Conservation (phyloP, 2,797 vertebrate genomes). For the Sandelia bainsii region DNA sequence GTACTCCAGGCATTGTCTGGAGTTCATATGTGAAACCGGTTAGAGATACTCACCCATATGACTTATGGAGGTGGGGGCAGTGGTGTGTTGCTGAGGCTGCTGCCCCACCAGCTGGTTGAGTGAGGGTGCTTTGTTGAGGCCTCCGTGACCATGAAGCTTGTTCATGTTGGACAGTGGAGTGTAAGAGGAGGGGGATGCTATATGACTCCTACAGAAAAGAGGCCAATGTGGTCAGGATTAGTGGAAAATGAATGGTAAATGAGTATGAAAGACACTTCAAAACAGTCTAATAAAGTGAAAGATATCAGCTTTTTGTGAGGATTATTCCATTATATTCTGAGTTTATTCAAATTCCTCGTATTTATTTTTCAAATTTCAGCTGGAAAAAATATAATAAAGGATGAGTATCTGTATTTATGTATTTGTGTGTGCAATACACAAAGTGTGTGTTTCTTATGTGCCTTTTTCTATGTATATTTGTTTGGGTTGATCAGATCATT, state of each 20-base stretch:
- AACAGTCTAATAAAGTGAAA: not conserved
- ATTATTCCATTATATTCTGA: not conserved
- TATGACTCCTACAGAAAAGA: conserved; percentile 83
- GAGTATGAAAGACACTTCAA: not conserved
- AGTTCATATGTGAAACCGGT: too few species aligned
- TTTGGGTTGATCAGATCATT: not conserved
- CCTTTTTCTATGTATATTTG: conserved; percentile 1
- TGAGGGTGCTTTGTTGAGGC: conserved; percentile 89
- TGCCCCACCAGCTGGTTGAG: conserved; percentile 95
- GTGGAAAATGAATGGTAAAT: conserved; percentile 3
- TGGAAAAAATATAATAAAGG: too few species aligned
- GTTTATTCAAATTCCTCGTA: not conserved
- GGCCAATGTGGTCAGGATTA: conserved; percentile 17
- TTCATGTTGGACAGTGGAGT: conserved; percentile 92
- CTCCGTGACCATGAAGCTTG: conserved; percentile 87
- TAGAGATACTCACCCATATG: conserved; percentile 89
- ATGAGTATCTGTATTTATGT: not conserved
- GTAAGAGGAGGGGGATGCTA: conserved; percentile 88
- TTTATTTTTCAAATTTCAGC: not conserved
- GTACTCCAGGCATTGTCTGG: too few species aligned
- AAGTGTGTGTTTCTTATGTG: not conserved
- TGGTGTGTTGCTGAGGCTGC: conserved; percentile 86
- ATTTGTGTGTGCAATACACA: not conserved
- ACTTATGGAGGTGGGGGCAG: conserved; percentile 81
- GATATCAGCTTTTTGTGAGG: not conserved